Evolutionary conservation across 2,888 invertebrate genomes (phyloP).

Genomic region (Psylliodes chrysocephalus): DNA sequence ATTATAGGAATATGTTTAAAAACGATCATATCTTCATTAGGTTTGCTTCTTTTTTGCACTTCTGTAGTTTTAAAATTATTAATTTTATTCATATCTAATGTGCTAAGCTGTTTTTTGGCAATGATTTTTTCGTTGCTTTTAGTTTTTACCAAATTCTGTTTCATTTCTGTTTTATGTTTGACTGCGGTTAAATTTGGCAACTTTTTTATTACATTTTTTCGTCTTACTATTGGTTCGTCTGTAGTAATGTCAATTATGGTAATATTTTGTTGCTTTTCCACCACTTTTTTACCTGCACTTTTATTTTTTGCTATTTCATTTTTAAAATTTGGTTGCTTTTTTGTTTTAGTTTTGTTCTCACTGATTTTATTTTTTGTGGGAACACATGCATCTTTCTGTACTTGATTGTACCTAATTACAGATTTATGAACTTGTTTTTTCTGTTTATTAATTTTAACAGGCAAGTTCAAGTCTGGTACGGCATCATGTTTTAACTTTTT

Average conservation of each 20-base stretch:
- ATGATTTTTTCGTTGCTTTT: neutral
- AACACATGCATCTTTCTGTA: neutral
- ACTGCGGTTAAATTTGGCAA: neutral
- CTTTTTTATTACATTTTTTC: neutral
- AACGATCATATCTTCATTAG: neutral
- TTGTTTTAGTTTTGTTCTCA: conserved; percentile 3
- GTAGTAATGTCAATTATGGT: conserved; percentile 13
- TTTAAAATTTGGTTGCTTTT: neutral
- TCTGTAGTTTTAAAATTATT: neutral
- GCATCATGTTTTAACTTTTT: conserved; percentile 65
- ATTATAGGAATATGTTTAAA: neutral
- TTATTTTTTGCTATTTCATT: neutral
- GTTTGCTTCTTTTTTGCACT: neutral
- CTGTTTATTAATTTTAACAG: conserved; percentile 22
- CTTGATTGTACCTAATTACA: conserved; percentile 5
- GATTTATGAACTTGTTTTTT: conserved; percentile 28
- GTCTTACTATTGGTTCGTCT: neutral
- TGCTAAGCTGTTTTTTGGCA: neutral
- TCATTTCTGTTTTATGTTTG: neutral
- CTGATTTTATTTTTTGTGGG: conserved; percentile 3
- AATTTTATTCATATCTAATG: neutral
- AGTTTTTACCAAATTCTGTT: neutral
- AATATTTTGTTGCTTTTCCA: neutral
- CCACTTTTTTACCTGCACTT: neutral
- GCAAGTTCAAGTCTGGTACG: conserved; percentile 60